These are phyloP conservation scores for Callithrix jacchus DNA, from an alignment of 2,113 vertebrate species.

Conservation along the genomic window DNA sequence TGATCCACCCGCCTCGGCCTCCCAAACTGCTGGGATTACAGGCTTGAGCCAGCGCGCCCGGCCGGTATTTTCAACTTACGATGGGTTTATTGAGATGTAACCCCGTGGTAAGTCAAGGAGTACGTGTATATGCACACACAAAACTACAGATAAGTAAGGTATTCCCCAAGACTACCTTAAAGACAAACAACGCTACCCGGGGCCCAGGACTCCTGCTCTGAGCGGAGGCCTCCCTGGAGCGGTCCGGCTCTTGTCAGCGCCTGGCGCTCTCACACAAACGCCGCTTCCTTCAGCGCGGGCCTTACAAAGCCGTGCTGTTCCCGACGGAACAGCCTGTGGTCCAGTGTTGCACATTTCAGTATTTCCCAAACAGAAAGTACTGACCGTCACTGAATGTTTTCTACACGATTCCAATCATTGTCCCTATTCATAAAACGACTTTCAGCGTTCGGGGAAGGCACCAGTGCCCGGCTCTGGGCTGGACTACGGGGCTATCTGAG, in stretches of 20 bases:
- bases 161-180: not conserved
- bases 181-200: not conserved
- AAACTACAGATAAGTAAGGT: not conserved
- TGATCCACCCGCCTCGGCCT: too few species aligned
- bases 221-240: not conserved
- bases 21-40: too few species aligned
- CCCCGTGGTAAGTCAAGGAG: not conserved
- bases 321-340: too few species aligned
- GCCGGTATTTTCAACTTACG: not conserved
- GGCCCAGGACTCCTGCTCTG: not conserved
- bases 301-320: not conserved
- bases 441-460: not conserved
- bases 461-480: too few species aligned
- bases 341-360: not conserved
- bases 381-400: not conserved
- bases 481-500: not conserved
- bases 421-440: not conserved
- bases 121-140: not conserved
- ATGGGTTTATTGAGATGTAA: not conserved
- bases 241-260: not conserved
- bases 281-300: not conserved
- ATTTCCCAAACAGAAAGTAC: not conserved
- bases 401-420: not conserved
- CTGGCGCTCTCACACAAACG: not conserved
- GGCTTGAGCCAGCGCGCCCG: too few species aligned